Conservation (phyloP, 2,888 invertebrate species). For the Drosophila maculinotata region DNA sequence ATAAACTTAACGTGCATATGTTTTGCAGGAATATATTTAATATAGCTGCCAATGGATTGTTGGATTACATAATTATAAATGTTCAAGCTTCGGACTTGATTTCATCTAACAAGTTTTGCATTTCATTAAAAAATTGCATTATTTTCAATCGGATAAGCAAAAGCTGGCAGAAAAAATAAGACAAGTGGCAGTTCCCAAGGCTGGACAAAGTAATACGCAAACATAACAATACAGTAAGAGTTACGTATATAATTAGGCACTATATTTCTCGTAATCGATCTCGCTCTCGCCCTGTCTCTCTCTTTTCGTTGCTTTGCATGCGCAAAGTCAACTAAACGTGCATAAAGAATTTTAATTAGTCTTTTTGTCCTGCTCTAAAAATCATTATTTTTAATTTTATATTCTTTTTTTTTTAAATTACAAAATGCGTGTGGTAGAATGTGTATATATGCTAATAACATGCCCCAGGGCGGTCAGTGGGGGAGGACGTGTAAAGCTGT, state of each 20-base stretch:
- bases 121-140: neutral
- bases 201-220: conserved; percentile 11
- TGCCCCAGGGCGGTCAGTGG: conserved; percentile 30
- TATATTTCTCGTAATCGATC: neutral
- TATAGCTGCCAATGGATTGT: conserved; percentile 19
- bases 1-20: conserved; percentile 67
- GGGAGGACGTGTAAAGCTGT: conserved; percentile 14
- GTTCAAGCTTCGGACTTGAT: neutral
- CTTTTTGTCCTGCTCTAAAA: conserved; percentile 59
- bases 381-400: conserved; percentile 62
- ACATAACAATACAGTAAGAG: conserved; percentile 1
- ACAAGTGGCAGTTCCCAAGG: neutral
- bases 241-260: conserved; percentile 28
- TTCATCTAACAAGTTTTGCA: neutral
- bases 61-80: conserved; percentile 1
- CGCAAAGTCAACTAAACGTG: conserved; percentile 7
- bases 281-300: neutral
- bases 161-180: neutral
- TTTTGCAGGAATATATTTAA: conserved; percentile 38
- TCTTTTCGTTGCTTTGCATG: neutral
- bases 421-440: conserved; percentile 57
- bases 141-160: neutral
- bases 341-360: conserved; percentile 38
- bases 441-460: conserved; percentile 59
- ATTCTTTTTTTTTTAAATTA: conserved; percentile 24